Conservation (phyloP, 2,113 vertebrate genomes). For the Toxotes chatareus region DNA sequence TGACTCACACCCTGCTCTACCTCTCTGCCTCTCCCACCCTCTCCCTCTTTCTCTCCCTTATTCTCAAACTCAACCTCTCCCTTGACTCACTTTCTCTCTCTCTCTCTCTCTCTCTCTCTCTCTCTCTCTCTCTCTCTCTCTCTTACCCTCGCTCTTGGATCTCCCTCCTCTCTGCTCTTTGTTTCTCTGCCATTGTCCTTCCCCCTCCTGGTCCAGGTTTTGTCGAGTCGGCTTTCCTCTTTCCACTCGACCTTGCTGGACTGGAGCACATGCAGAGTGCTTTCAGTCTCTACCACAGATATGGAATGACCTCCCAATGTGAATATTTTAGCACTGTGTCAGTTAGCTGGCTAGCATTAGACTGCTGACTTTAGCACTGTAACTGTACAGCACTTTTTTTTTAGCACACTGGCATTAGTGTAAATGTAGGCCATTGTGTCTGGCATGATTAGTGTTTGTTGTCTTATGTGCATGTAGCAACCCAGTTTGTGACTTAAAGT, state of each 20-base stretch:
- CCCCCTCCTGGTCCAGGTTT: constrained; percentile 89
- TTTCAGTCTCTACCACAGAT: constrained; percentile 88
- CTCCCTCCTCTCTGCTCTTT: constrained; percentile 57
- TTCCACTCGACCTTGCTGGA: constrained; percentile 93
- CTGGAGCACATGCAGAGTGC: constrained; percentile 90
- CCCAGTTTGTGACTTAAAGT: constrained; percentile 11
- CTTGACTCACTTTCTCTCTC: constrained; percentile 4
- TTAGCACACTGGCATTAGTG: constrained; percentile 52
- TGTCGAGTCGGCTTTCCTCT: constrained; percentile 94
- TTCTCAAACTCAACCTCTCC: constrained; percentile 14
- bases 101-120: constrained; percentile 19
- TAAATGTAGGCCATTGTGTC: constrained; percentile 55
- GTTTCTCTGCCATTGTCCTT: constrained; percentile 59
- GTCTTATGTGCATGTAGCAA: constrained; percentile 50
- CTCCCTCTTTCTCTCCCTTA: constrained; percentile 30
- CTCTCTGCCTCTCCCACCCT: constrained; percentile 32
- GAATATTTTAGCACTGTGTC: constrained; percentile 74
- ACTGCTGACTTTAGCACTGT: constrained; percentile 47
- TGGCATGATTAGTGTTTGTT: constrained; percentile 48
- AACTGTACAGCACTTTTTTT: constrained; percentile 7
- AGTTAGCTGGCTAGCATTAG: constrained; percentile 62
- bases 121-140: constrained; percentile 11
- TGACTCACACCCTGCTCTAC: constrained; percentile 77
- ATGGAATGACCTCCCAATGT: constrained; percentile 87
- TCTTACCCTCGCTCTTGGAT: constrained; percentile 16